phyloP scores from a whole-genome alignment of 2,113 vertebrate genomes.

The Pterocles burchelli region DNA sequence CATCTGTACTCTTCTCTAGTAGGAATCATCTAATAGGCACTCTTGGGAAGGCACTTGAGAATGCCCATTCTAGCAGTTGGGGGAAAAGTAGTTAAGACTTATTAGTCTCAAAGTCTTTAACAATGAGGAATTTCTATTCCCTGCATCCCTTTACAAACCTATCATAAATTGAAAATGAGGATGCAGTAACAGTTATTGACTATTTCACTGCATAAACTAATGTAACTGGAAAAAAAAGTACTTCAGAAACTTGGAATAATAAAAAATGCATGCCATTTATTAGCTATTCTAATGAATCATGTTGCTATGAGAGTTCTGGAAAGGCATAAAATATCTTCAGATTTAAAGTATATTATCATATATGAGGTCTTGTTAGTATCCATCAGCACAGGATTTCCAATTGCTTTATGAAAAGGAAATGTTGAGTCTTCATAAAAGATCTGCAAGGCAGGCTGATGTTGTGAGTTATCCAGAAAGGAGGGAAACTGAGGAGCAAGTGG shows the following conservation, averaged over 20 bases:
- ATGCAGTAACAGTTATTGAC: background rate
- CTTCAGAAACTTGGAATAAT: background rate
- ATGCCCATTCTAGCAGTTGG: background rate
- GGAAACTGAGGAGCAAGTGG: background rate
- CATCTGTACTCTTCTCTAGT: background rate
- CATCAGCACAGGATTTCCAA: background rate
- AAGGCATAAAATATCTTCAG: background rate
- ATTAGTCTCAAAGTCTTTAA: background rate
- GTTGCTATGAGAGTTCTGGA: background rate
- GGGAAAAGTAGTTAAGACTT: background rate
- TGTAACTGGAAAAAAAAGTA: background rate
- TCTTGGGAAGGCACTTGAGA: background rate
- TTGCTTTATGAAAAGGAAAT: background rate
- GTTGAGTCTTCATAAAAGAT: background rate
- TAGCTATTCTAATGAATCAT: background rate
- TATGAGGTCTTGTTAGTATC: background rate
- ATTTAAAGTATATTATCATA: background rate
- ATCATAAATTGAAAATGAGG: background rate
- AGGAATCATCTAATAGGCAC: background rate
- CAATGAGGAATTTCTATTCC: background rate
- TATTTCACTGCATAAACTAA: background rate
- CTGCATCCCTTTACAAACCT: background rate
- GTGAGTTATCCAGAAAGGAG: background rate
- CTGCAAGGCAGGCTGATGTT: background rate
- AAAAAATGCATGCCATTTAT: background rate